phyloP scores from a whole-genome alignment of 2,113 vertebrate genomes.

The Corynorhinus townsendii region DNA sequence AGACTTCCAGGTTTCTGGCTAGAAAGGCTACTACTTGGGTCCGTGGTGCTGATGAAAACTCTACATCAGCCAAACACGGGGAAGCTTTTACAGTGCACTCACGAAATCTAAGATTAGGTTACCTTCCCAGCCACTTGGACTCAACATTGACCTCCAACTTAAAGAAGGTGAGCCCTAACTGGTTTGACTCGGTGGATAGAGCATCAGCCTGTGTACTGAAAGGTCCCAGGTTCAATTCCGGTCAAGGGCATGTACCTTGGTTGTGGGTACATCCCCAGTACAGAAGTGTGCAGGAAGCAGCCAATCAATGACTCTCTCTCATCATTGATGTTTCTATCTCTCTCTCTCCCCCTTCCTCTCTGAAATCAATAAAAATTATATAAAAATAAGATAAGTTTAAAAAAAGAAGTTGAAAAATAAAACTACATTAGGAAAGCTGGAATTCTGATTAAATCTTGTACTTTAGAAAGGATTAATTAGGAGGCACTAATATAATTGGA shows the following conservation, averaged over 20 bases:
- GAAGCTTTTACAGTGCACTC: background rate
- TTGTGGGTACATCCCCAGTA: too few species aligned
- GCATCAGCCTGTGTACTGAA: too few species aligned
- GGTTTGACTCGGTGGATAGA: too few species aligned
- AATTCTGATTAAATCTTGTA: conserved; percentile 14
- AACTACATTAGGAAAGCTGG: conserved; percentile 55
- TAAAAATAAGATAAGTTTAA: background rate
- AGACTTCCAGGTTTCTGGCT: background rate
- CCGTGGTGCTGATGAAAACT: background rate
- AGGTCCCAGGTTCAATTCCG: too few species aligned
- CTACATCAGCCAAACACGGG: background rate
- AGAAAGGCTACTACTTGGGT: background rate
- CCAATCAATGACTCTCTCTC: too few species aligned
- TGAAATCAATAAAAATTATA: too few species aligned
- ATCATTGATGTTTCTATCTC: too few species aligned
- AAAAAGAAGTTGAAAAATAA: background rate
- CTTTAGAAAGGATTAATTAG: conserved; percentile 28
- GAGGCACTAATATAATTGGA: background rate
- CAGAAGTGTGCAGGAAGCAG: too few species aligned
- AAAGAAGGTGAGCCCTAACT: background rate
- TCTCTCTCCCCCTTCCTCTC: too few species aligned
- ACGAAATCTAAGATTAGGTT: background rate
- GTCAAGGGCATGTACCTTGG: too few species aligned
- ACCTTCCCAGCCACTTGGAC: background rate
- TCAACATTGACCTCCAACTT: background rate